Evolutionary conservation across 1,140 invertebrate genomes (phyloP), one percentile per base, ranked within the genome.

Genomic region (Drosophila punjabiensis): DNA sequence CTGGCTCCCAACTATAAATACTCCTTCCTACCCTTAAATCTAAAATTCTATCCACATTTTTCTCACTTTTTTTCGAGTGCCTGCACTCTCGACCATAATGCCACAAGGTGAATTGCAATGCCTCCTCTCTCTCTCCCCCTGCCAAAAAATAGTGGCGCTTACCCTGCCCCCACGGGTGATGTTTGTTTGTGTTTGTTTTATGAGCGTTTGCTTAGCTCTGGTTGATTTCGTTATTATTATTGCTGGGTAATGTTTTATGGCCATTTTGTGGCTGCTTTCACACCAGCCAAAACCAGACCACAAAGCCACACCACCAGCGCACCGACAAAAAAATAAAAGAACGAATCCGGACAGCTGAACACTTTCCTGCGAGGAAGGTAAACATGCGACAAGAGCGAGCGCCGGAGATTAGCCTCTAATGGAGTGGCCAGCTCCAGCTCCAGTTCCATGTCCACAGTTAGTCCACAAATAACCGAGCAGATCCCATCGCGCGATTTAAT

Each of bases 191-290:
- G 82, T 81, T 82, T 86, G 71, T 71, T 86, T 85, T 85, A 85
- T 75, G 82, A 63, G 32, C 74, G 61, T 73, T 67, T 76, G 69
- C 66, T 66, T 58, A 67, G 69, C 66, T 86, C 69, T 82, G 48
- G 69, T 58, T 87, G 75, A 87, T 86, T 86, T 82, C 60, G 74
- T 86, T 86, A 73, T 87, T 86, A 85, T 85, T 85, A 77, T 85
- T 81, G 76, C 68, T 47, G 65, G 68, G 65, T 71, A 71, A 71
- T 82, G 81, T 87, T 82, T 81, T 73, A 77, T 73, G 73, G 63
- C 66, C 77, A 62, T 82, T 83, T 88, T 73, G 81, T 37, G 67
- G 60, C 53, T 60, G 50, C 30, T 76, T 71, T 82, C 56, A 41
- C 69, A 63, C 48, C 47, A 45, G 41, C 28, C 56, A 39, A 24